These are phyloP conservation scores for Micrasema minimum DNA, from an alignment of 1,140 invertebrate species.

Conservation along the genomic window DNA sequence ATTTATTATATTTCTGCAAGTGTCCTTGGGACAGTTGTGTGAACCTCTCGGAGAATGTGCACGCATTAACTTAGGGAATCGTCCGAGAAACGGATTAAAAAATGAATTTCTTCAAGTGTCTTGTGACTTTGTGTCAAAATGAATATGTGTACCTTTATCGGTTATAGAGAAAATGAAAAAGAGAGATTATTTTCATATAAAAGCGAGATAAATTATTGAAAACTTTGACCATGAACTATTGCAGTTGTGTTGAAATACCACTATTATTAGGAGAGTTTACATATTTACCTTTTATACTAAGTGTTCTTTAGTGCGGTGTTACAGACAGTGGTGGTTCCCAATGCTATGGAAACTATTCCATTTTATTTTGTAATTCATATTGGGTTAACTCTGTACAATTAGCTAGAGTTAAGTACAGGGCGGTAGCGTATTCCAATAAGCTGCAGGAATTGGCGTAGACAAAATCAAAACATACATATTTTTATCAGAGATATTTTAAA, in stretches of 20 bases:
- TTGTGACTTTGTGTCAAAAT: conserved; percentile 50
- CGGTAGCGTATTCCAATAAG: too few relatives aligned
- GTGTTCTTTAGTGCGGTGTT: too few relatives aligned
- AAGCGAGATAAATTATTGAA: conserved; percentile 16
- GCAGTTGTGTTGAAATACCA: conserved; percentile 5
- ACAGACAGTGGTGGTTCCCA: conserved; percentile 11
- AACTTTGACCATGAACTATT: conserved; percentile 31
- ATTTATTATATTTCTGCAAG: too few relatives aligned
- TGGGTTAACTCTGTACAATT: too few relatives aligned
- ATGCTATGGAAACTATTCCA: too few relatives aligned
- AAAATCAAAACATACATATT: too few relatives aligned
- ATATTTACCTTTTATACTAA: conserved; percentile 24
- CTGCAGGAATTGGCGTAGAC: too few relatives aligned
- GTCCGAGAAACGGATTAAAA: conserved; percentile 37
- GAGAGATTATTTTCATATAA: conserved; percentile 42
- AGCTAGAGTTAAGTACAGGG: too few relatives aligned
- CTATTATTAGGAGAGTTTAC: conserved; percentile 12
- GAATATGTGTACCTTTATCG: conserved; percentile 46
- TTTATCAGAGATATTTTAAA: too few relatives aligned
- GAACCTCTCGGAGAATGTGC: not conserved
- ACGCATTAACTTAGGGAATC: conserved; percentile 2
- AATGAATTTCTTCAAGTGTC: conserved; percentile 51
- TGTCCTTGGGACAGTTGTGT: too few relatives aligned
- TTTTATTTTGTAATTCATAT: too few relatives aligned
- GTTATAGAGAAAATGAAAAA: conserved; percentile 22